Evolutionary conservation across 2,113 vertebrate species (phyloP).

Genomic region (Callipepla californica): DNA sequence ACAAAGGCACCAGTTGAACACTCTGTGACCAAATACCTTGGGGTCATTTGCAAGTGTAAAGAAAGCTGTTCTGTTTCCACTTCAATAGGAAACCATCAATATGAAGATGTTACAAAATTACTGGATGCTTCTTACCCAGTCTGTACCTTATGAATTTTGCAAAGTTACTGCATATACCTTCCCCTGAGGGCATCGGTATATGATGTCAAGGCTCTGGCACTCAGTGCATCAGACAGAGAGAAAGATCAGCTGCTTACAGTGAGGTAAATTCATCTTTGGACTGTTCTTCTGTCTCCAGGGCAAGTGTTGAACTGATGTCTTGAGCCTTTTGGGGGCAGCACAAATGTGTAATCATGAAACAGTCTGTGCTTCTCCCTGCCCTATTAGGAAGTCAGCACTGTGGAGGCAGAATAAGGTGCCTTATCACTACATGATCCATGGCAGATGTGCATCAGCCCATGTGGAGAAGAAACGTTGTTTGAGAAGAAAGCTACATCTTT

Average conservation of each 20-base stretch:
- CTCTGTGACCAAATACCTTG: not conserved
- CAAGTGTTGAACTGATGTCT: not conserved
- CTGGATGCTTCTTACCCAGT: not conserved
- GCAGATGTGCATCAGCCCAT: not conserved
- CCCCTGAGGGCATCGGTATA: not conserved
- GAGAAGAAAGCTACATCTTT: constrained; percentile 38
- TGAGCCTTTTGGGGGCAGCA: not conserved
- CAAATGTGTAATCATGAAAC: not conserved
- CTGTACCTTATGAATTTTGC: not conserved
- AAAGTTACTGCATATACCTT: not conserved
- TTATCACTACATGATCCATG: not conserved
- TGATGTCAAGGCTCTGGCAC: not conserved
- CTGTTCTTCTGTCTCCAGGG: not conserved
- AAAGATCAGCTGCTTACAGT: not conserved
- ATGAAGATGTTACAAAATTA: not conserved
- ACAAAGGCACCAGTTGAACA: not conserved
- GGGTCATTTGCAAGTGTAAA: not conserved
- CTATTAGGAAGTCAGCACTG: not conserved
- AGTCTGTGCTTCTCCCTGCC: not conserved
- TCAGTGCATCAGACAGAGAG: not conserved
- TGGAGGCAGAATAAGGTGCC: not conserved
- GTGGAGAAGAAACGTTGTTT: constrained; percentile 5
- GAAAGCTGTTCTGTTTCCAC: not conserved
- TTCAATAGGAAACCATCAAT: not conserved
- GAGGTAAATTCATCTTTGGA: not conserved